Conservation (phyloP, 1,140 invertebrate species). For the Philopotamus ludificatus region DNA sequence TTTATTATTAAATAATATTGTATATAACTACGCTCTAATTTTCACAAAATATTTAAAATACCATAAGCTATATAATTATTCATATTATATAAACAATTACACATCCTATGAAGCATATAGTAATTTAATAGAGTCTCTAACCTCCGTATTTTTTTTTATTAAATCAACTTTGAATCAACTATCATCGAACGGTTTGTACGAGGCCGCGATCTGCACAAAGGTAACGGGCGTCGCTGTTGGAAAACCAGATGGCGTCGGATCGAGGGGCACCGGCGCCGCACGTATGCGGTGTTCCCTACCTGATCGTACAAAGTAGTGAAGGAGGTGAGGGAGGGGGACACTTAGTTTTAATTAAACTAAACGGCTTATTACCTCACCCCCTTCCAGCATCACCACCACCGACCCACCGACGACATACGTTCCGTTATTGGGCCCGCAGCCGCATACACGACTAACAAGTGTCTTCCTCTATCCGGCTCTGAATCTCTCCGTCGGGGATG, state of each 20-base stretch:
- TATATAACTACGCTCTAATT: no score
- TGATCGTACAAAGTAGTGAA: constrained; percentile 38
- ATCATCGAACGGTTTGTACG: no score
- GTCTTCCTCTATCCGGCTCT: constrained; percentile 1
- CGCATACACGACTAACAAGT: background rate
- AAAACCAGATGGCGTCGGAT: constrained; percentile 34
- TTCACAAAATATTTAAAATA: no score
- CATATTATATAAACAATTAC: no score
- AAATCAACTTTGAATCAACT: no score
- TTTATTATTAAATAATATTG: no score
- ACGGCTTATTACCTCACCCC: constrained; percentile 35
- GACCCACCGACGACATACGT: constrained; percentile 21
- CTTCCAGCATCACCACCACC: constrained; percentile 14
- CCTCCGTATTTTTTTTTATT: no score
- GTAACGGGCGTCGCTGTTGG: background rate
- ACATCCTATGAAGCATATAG: no score
- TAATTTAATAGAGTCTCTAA: no score
- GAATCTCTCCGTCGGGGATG: no score
- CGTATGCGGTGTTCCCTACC: constrained; percentile 22
- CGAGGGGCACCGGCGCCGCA: constrained; percentile 3
- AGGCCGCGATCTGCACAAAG: background rate
- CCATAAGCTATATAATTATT: no score
- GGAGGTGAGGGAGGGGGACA: no score
- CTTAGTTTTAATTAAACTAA: constrained; percentile 40
- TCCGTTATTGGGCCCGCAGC: constrained; percentile 18